Conservation (phyloP, 2,888 invertebrate genomes). For the Thera britannica region DNA sequence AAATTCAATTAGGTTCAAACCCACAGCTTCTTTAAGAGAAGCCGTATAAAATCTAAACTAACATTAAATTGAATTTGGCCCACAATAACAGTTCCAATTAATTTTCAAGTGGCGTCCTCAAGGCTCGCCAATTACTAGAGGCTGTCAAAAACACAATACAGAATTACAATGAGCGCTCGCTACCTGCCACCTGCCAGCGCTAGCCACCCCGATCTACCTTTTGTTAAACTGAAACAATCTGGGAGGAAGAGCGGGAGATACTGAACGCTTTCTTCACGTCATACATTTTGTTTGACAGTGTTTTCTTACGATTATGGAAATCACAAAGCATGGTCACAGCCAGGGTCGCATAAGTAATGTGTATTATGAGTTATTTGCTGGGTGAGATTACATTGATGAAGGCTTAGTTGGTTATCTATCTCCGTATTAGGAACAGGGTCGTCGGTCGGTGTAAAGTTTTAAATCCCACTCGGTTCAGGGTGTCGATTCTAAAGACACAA, state of each 20-base stretch:
- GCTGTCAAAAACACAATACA: conserved; percentile 45
- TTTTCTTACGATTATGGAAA: no score
- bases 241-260: conserved; percentile 11
- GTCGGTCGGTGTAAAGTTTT: no score
- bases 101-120: conserved; percentile 36
- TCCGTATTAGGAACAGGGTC: no score
- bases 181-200: neutral
- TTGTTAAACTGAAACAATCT: conserved; percentile 36
- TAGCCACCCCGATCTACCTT: conserved; percentile 20
- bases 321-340: no score
- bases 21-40: conserved; percentile 5
- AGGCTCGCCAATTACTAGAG: conserved; percentile 40
- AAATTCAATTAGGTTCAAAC: conserved; percentile 11
- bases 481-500: no score
- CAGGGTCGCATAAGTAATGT: no score
- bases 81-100: conserved; percentile 40
- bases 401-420: no score
- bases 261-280: conserved; percentile 18
- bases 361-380: no score
- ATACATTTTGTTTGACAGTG: neutral
- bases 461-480: no score
- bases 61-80: conserved; percentile 32
- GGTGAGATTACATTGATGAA: no score
- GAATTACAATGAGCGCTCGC: conserved; percentile 40
- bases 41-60: conserved; percentile 29